phyloP scores from a whole-genome alignment of 2,113 vertebrate species.

The Dipodomys spectabilis region DNA sequence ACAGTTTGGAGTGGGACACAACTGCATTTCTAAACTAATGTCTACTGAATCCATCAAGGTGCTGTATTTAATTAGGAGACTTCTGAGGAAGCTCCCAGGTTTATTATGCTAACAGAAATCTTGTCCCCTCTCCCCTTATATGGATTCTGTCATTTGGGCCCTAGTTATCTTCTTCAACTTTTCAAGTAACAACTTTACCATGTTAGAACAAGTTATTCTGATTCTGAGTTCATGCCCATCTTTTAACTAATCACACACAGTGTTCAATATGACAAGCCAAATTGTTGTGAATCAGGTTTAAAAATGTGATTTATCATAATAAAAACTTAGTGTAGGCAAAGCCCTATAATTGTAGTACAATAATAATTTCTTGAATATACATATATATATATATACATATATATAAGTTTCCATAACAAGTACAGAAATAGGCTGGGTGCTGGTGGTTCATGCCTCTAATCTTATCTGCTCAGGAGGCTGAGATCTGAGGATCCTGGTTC shows the following conservation, averaged over 20 bases:
- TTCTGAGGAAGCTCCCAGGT: constrained; percentile 38
- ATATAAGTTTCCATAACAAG: neutral
- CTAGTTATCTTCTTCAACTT: neutral
- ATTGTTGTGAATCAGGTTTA: constrained; percentile 31
- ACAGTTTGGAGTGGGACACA: neutral
- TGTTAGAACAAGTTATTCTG: neutral
- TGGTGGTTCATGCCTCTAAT: no score
- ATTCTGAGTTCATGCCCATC: neutral
- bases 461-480: no score
- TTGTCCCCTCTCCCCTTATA: neutral
- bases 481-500: no score
- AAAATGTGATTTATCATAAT: neutral
- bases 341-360: neutral
- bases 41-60: neutral
- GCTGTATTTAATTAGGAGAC: neutral
- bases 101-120: constrained; percentile 62
- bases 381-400: neutral
- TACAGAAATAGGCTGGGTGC: neutral
- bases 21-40: neutral
- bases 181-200: constrained; percentile 19
- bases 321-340: neutral
- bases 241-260: constrained; percentile 17
- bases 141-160: neutral
- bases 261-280: neutral
- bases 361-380: neutral